Evolutionary conservation across 2,797 vertebrate species (phyloP).

Genomic region (Sphenopsis melanotis): DNA sequence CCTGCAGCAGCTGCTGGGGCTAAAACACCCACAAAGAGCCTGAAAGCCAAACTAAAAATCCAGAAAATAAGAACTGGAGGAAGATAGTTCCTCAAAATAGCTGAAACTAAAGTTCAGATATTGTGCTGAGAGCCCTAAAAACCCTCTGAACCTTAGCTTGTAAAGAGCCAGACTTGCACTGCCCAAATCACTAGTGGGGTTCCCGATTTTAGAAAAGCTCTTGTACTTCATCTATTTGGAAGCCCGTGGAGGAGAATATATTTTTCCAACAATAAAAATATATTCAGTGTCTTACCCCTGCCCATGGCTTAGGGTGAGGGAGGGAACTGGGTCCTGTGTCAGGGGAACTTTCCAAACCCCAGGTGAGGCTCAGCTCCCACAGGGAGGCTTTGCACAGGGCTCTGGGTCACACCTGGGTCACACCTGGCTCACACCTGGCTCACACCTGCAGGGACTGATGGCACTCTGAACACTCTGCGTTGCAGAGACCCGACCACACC

Average conservation of each 20-base stretch:
- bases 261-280: background rate
- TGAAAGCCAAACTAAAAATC: background rate
- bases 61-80: background rate
- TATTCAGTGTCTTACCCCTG: background rate
- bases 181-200: fast-evolving
- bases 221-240: background rate
- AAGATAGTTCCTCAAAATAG: background rate
- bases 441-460: background rate
- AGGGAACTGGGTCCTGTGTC: background rate
- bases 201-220: background rate
- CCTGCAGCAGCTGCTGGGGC: background rate
- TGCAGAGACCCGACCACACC: background rate
- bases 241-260: background rate
- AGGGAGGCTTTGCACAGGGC: background rate
- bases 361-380: background rate
- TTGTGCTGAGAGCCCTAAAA: background rate
- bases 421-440: background rate
- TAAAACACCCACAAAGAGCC: background rate
- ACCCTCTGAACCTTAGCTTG: fast-evolving
- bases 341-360: background rate
- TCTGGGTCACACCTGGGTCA: background rate
- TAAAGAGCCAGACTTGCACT: background rate
- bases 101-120: background rate
- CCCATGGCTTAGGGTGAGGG: fast-evolving
- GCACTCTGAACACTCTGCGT: background rate